Base-by-base conservation (phyloP, 2,797 vertebrate species). In the Sarcophilus harrisii region DNA sequence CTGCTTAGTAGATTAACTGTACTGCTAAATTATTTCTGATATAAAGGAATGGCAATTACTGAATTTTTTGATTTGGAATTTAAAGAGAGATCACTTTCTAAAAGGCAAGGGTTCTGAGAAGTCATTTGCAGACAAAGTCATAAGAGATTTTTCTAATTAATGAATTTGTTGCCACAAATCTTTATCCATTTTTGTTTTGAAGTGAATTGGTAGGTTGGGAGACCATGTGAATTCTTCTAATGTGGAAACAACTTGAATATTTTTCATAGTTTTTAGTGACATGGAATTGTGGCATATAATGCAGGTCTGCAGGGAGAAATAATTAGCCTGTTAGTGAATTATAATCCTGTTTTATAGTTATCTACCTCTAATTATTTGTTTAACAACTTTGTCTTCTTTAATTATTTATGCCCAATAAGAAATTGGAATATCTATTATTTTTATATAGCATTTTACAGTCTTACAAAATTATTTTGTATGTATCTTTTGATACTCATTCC, bases 311-410 rank as follows among this genome's bases (percentile, higher is more conserved):
- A 81, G n/a, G 73, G 18, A 95, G 52, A 92, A 94, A 49, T 27
- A 60, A 81, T 24, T 81, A 81, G 18, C 38, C 2, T n/a, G 60
- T 57, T 94, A 21, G 45, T 21, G 6, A 94, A 32, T 89, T 95
- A 91, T 57, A 96, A 94, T 96, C 90, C 29, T 92, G 4, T 97
- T n/a, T 94, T 97, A n/a, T 94, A 54, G 60, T 95, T 91, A 81
- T 6, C 9, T 8, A 66, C 45, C 27, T 52, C 5, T 93, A 52
- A 92, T 93, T 92, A 18, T 94, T 94, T 91, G 6, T 59, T 92
- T 93, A 89, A 81, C 55, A 54, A 92, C 96, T 93, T 91, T 32
- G n/a, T 10, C 24, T 30, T 8, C 54, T 92, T 91, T 92, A 97
- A 49, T 94, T 92, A 13, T 92, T 92, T 93, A 24, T 62, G 32